These are phyloP conservation scores for Harpalus rufipes DNA, from an alignment of 2,888 invertebrate species.

Conservation along the genomic window DNA sequence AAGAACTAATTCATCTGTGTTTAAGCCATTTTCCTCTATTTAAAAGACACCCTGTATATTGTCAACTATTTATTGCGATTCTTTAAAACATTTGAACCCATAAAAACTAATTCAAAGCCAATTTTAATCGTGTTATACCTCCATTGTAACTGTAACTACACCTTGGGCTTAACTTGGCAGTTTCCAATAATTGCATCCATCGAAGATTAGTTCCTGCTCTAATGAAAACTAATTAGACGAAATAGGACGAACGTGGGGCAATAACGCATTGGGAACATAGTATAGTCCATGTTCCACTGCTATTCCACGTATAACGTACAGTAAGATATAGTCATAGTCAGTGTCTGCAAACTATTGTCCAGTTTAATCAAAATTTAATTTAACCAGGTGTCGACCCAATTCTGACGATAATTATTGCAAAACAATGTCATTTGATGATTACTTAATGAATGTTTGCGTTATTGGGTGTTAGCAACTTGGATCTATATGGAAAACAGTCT, in stretches of 20 bases:
- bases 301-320: background rate
- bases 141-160: background rate
- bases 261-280: background rate
- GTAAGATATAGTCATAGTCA: slow-evolving; percentile 2
- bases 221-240: slow-evolving; percentile 38
- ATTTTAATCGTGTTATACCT: background rate
- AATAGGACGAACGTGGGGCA: slow-evolving; percentile 14
- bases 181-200: slow-evolving; percentile 35
- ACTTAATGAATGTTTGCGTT: background rate
- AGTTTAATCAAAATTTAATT: slow-evolving; percentile 35
- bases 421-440: background rate
- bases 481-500: too few species aligned
- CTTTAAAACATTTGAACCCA: too few species aligned
- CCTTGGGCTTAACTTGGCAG: background rate
- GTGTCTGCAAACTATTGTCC: slow-evolving; percentile 6
- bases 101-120: background rate
- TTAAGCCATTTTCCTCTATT: too few species aligned
- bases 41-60: too few species aligned
- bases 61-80: too few species aligned
- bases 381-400: slow-evolving; percentile 8
- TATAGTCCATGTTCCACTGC: background rate
- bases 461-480: too few species aligned
- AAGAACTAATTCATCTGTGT: too few species aligned
- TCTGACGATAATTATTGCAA: slow-evolving; percentile 14
- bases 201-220: slow-evolving; percentile 17